These are phyloP conservation scores for Calameuta filiformis DNA, from an alignment of 2,888 invertebrate genomes.

Conservation along the genomic window DNA sequence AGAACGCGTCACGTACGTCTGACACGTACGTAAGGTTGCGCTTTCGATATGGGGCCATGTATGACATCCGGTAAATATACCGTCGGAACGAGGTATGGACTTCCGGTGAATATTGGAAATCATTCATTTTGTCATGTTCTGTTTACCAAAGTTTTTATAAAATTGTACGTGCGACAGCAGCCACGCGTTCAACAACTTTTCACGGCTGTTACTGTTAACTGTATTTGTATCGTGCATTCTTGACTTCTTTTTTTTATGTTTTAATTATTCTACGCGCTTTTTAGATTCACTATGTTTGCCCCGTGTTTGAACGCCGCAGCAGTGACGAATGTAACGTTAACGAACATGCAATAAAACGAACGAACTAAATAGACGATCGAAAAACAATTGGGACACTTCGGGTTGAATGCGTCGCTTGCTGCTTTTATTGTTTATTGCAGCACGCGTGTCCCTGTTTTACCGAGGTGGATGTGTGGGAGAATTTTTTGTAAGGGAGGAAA, in stretches of 20 bases:
- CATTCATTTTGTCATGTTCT: background rate
- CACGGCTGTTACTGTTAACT: background rate
- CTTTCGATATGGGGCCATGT: background rate
- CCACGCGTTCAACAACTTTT: background rate
- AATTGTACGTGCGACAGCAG: background rate
- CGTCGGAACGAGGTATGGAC: background rate
- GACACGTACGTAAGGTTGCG: background rate
- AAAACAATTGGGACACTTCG: background rate
- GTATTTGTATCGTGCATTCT: background rate
- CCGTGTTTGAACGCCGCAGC: background rate
- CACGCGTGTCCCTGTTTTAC: background rate
- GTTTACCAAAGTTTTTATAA: background rate
- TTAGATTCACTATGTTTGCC: background rate
- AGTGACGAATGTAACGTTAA: background rate
- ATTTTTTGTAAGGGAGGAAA: background rate
- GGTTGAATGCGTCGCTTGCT: background rate
- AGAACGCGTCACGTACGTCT: background rate
- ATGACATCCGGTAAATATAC: background rate
- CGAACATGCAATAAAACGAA: background rate
- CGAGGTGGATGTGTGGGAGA: background rate
- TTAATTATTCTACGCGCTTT: background rate
- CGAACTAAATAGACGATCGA: background rate
- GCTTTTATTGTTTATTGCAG: background rate
- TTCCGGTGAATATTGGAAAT: background rate
- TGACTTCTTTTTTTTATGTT: background rate